Percentiles rank a stretch among this genome's conserved stretches.
These are phyloP conservation scores for Eulemur coronatus DNA, from an alignment of 2,797 vertebrate species.

Conservation along the genomic window DNA sequence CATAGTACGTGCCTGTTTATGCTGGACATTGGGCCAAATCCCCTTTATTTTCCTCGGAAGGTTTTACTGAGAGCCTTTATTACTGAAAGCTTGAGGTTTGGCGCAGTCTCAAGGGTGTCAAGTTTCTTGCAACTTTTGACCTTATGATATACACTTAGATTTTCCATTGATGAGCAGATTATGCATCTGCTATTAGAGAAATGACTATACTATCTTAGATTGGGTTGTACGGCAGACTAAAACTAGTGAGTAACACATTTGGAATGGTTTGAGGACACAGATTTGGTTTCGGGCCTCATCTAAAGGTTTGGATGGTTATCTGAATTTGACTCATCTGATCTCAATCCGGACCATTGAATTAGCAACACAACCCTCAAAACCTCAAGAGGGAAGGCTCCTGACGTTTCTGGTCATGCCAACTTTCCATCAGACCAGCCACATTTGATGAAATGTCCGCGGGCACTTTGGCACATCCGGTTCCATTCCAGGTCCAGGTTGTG, in stretches of 20 bases:
- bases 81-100: conserved; percentile 55
- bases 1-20: not conserved
- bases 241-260: not conserved
- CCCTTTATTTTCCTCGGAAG: not conserved
- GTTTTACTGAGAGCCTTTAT: not conserved
- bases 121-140: conserved; percentile 59
- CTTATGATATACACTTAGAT: conserved; percentile 43
- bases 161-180: conserved; percentile 66
- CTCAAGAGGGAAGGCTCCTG: conserved; percentile 37
- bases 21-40: not conserved
- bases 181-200: conserved; percentile 45
- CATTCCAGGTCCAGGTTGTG: conserved; percentile 31
- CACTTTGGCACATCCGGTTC: not conserved
- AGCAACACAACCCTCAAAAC: conserved; percentile 7
- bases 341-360: conserved; percentile 15
- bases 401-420: conserved; percentile 35
- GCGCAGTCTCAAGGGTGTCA: not conserved
- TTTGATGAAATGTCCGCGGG: conserved; percentile 8
- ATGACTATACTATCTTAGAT: conserved; percentile 33
- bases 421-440: conserved; percentile 41
- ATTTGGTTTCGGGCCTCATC: conserved; percentile 57
- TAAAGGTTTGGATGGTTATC: conserved; percentile 47
- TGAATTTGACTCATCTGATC: conserved; percentile 51
- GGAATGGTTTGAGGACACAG: conserved; percentile 48
- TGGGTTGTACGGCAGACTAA: not conserved